phyloP scores from a whole-genome alignment of 2,888 invertebrate genomes.

The Chymomyza caudatula region DNA sequence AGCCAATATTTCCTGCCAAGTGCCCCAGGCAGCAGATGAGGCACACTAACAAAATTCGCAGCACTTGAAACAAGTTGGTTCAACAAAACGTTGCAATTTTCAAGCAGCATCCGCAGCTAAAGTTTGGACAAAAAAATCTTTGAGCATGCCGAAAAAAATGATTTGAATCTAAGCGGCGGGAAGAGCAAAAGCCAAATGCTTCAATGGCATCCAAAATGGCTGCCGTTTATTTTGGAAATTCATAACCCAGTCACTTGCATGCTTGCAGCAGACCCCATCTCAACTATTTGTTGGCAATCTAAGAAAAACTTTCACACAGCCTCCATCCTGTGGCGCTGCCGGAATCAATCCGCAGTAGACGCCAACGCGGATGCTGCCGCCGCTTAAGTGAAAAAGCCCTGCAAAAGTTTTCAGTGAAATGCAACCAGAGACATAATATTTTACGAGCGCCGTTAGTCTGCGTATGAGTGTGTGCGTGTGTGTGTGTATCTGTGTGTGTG shows the following conservation, averaged over 20 bases:
- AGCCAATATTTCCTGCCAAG: slow-evolving; percentile 20
- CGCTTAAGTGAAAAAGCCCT: slow-evolving; percentile 48
- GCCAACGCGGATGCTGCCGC: background rate
- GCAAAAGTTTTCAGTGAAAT: slow-evolving; percentile 53
- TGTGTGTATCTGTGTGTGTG: slow-evolving; percentile 3
- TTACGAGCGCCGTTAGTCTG: background rate
- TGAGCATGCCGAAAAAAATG: slow-evolving; percentile 33
- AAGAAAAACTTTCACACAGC: background rate
- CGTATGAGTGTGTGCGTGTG: background rate
- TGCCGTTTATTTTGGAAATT: slow-evolving; percentile 50
- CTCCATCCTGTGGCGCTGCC: background rate
- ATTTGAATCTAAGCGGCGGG: slow-evolving; percentile 33
- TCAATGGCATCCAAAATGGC: slow-evolving; percentile 26
- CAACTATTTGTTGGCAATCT: slow-evolving; percentile 30
- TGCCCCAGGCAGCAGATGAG: slow-evolving; percentile 4
- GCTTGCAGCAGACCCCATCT: background rate
- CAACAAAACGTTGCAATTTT: slow-evolving; percentile 31
- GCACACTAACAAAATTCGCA: slow-evolving; percentile 19
- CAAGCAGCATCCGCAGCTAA: slow-evolving; percentile 33
- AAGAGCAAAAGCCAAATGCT: slow-evolving; percentile 12
- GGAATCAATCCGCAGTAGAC: background rate
- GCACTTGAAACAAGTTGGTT: slow-evolving; percentile 24
- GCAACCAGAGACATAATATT: slow-evolving; percentile 52
- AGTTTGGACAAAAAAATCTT: slow-evolving; percentile 45
- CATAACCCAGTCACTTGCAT: slow-evolving; percentile 29